Base-by-base conservation (phyloP, 2,888 invertebrate genomes). In the Eupithecia vulgata region DNA sequence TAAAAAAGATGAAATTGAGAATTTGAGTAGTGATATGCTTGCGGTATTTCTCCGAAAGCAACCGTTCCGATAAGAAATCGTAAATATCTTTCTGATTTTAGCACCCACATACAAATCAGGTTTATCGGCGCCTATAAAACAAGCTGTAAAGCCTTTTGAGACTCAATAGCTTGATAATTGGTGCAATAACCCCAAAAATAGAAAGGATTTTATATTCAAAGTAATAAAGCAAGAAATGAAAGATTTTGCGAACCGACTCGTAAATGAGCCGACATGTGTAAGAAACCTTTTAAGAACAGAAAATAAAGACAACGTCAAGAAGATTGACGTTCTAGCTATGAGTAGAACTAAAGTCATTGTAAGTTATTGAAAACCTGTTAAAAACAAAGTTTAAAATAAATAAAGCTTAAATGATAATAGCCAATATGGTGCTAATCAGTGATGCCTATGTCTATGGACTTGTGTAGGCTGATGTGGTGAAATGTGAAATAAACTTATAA, bases 81-180 rank as follows among this genome's bases (percentile, higher is more conserved):
- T 70, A 52, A 73, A 70, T 40, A 37, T 21, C 65, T 21, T 37
- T 57, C 34, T 62, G 35, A 62, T 71, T 74, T 74, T 71, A 74
- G 72, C 71, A 75, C 72, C 57, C 61, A 72, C 71, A 73, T 69
- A 72, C 67, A 70, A 71, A 65, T 75, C 74, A 74, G 52, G 64
- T 77, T 77, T 79, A 75, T 75, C 62, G 57, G 61, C 67, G 74
- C 59, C 65, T 74, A 74, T 77, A 79, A 79, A 70, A 66, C 76
- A 68, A 68, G 72, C 67, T 74, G 62, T 77, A 70, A 73, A 73
- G 69, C 70, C 57, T 73, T 77, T 72, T 65, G 72, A 25, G 25
- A 48, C 37, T 52, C 57, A 76, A 76, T 76, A 64, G 62, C 66
- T 64, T 70, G 72, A 69, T 76, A 74, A 77, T 76, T 70, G 73